phyloP scores from a whole-genome alignment of 1,140 invertebrate species.

The Zophobas atratus region DNA sequence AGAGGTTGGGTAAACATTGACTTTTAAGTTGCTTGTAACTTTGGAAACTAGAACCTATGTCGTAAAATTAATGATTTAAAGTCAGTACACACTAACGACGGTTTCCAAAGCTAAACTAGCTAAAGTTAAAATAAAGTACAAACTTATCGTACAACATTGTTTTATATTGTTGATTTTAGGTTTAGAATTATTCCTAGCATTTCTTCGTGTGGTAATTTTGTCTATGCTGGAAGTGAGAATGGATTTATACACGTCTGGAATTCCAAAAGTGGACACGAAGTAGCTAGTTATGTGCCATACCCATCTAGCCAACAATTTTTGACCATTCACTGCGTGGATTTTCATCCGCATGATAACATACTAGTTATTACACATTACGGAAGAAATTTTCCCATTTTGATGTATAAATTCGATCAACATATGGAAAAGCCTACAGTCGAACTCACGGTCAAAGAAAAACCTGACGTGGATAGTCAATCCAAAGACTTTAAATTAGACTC shows the following conservation, averaged over 20 bases:
- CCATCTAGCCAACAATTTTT: constrained; percentile 30
- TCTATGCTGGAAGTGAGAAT: constrained; percentile 55
- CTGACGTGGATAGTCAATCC: background rate
- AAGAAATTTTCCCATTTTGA: constrained; percentile 51
- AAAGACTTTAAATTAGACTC: background rate
- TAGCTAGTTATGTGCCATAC: constrained; percentile 52
- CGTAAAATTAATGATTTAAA: too few species aligned
- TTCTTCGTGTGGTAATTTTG: constrained; percentile 53
- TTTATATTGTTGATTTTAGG: constrained; percentile 52
- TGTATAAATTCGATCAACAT: constrained; percentile 44
- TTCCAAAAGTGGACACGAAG: constrained; percentile 51
- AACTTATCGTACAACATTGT: constrained; percentile 10
- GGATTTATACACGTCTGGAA: constrained; percentile 58
- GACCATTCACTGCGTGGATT: constrained; percentile 56
- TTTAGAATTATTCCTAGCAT: constrained; percentile 56
- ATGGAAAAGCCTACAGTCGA: background rate
- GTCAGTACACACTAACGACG: too few species aligned
- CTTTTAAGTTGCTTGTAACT: too few species aligned
- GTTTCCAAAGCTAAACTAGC: too few species aligned
- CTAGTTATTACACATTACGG: constrained; percentile 56
- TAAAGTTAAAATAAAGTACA: too few species aligned
- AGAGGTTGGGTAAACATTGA: constrained; percentile 30
- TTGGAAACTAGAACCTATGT: too few species aligned
- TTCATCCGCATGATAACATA: constrained; percentile 56
- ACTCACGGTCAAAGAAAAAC: constrained; percentile 7